A percentile compares a stretch with the other conserved stretches of the same genome.
These are phyloP conservation scores for Chloropsis hardwickii DNA, from an alignment of 2,113 vertebrate genomes.

Conservation along the genomic window DNA sequence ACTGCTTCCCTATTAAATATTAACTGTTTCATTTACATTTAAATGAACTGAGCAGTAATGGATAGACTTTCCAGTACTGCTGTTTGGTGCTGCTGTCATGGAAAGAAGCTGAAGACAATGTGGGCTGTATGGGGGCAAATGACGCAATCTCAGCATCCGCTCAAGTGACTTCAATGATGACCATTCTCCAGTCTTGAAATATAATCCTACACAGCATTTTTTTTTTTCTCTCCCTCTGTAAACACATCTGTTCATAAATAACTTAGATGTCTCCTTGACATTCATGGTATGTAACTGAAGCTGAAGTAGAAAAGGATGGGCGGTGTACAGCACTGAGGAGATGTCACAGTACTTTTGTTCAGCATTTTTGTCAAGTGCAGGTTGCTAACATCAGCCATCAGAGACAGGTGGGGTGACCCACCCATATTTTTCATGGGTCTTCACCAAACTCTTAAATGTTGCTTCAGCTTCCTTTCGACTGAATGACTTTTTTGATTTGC, in stretches of 20 bases:
- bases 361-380: conserved; percentile 52
- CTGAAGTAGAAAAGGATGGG: conserved; percentile 78
- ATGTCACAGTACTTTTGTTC: conserved; percentile 73
- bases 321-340: conserved; percentile 74
- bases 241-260: conserved; percentile 80
- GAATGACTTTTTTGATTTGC: conserved; percentile 99
- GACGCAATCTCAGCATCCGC: conserved; percentile 60
- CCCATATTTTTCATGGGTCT: conserved; percentile 99
- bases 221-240: conserved; percentile 65
- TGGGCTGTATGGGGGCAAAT: conserved; percentile 49
- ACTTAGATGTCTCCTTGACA: conserved; percentile 77
- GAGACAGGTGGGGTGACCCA: conserved; percentile 98
- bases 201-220: conserved; percentile 67
- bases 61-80: conserved; percentile 67
- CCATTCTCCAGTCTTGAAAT: conserved; percentile 67
- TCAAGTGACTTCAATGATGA: conserved; percentile 70
- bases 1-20: conserved; percentile 81
- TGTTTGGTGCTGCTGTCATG: conserved; percentile 73
- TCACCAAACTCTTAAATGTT: conserved; percentile 99
- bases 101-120: conserved; percentile 72
- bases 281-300: conserved; percentile 81
- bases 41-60: conserved; percentile 77
- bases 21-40: conserved; percentile 84
- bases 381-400: conserved; percentile 85
- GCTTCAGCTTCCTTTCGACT: conserved; percentile 98